phyloP scores from a whole-genome alignment of 2,113 vertebrate genomes.

The Polyodon spathula region DNA sequence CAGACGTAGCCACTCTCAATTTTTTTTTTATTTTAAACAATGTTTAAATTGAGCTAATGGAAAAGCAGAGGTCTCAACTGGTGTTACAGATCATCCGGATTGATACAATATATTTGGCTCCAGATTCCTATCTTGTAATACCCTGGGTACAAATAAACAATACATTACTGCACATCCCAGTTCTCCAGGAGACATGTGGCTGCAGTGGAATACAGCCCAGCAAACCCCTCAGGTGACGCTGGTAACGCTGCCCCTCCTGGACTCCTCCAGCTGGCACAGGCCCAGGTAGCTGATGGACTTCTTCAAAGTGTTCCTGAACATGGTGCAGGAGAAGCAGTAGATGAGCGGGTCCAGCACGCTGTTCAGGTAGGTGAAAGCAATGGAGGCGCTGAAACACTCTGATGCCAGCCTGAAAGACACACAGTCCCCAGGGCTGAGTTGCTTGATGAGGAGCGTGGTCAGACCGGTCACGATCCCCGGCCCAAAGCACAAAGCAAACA shows the following conservation, averaged over 20 bases:
- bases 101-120: too few relatives aligned
- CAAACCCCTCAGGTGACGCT: too few relatives aligned
- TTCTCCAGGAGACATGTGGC: too few relatives aligned
- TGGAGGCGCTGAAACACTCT: constrained; percentile 44
- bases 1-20: too few relatives aligned
- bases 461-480: constrained; percentile 42
- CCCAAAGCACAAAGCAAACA: constrained; percentile 52
- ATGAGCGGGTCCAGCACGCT: constrained; percentile 52
- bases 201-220: too few relatives aligned
- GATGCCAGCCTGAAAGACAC: constrained; percentile 27
- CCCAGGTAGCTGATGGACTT: constrained; percentile 16
- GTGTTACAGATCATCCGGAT: too few relatives aligned
- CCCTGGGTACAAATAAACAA: too few relatives aligned
- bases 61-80: too few relatives aligned
- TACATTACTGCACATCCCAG: too few relatives aligned
- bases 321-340: constrained; percentile 50
- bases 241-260: constrained; percentile 3
- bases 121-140: too few relatives aligned
- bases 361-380: constrained; percentile 55
- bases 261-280: constrained; percentile 9
- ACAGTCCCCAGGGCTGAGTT: constrained; percentile 23
- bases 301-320: constrained; percentile 44
- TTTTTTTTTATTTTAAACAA: too few relatives aligned
- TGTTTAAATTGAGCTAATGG: too few relatives aligned
- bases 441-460: constrained; percentile 21